phyloP scores from a whole-genome alignment of 2,797 vertebrate genomes.

The Euphonia xanthogaster region DNA sequence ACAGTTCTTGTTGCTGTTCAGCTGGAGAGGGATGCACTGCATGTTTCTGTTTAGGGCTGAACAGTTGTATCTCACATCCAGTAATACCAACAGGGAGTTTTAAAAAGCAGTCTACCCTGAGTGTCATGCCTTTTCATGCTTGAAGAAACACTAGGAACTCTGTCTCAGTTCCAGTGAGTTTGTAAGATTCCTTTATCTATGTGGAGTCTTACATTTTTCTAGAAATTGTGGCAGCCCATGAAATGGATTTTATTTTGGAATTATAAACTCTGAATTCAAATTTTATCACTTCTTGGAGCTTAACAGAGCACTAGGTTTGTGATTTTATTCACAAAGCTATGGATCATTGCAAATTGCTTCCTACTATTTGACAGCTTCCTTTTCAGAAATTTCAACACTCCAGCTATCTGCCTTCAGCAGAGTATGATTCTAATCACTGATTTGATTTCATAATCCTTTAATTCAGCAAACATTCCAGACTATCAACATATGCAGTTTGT shows the following conservation, averaged over 20 bases:
- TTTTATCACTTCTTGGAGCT: constrained; percentile 36
- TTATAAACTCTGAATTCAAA: constrained; percentile 27
- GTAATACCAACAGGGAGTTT: not conserved
- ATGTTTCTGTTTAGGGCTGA: not conserved
- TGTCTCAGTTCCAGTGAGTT: not conserved
- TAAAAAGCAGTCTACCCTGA: not conserved
- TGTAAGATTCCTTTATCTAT: not conserved
- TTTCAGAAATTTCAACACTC: constrained; percentile 56
- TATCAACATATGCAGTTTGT: not conserved
- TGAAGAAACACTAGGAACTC: not conserved
- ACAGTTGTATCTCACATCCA: not conserved
- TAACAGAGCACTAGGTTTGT: not conserved
- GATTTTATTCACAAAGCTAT: constrained; percentile 40
- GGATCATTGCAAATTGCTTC: constrained; percentile 61
- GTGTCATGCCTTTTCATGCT: not conserved
- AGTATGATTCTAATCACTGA: constrained; percentile 47
- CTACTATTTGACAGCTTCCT: constrained; percentile 57
- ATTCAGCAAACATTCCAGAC: constrained; percentile 50
- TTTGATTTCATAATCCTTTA: constrained; percentile 53
- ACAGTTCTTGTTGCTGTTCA: not conserved
- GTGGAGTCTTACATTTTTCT: not conserved
- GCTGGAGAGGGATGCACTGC: not conserved
- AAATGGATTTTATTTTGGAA: constrained; percentile 24
- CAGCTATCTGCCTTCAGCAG: constrained; percentile 51
- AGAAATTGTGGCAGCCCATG: not conserved